A percentile compares a stretch with the other conserved stretches of the same genome.
Conservation (phyloP, 2,113 vertebrate genomes). For the Podarcis cretensis region DNA sequence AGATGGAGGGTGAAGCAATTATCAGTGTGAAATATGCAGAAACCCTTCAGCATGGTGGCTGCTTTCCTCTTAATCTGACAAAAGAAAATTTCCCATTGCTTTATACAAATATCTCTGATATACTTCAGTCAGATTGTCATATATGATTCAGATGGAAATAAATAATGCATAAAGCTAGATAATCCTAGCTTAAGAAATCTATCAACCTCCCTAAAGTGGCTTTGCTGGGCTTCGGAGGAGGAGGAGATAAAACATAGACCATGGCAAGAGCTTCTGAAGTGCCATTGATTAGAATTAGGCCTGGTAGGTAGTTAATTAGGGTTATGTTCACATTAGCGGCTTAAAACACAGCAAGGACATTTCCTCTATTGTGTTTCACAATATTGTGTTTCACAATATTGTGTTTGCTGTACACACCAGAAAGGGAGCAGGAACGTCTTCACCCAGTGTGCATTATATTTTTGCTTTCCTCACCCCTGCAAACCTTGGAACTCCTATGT, state of each 20-base stretch:
- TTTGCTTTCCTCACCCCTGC: too few relatives aligned
- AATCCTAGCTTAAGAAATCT: not conserved
- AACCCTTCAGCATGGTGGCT: not conserved
- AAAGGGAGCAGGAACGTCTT: too few relatives aligned
- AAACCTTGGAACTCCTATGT: too few relatives aligned
- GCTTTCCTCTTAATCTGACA: not conserved
- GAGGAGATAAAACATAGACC: not conserved
- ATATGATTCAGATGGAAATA: constrained; percentile 41
- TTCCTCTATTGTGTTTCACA: too few relatives aligned
- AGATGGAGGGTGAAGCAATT: not conserved
- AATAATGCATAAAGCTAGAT: constrained; percentile 42
- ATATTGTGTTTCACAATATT: too few relatives aligned
- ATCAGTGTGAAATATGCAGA: constrained; percentile 20
- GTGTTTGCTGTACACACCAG: too few relatives aligned
- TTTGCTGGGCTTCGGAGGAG: constrained; percentile 6
- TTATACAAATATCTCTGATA: constrained; percentile 24
- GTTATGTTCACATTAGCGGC: too few relatives aligned
- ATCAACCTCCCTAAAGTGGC: constrained; percentile 16
- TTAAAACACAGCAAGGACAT: too few relatives aligned
- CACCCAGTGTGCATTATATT: too few relatives aligned
- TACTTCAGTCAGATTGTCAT: constrained; percentile 13
- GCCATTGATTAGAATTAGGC: not conserved
- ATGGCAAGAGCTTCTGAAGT: not conserved
- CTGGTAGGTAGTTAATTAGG: too few relatives aligned
- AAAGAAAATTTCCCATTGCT: constrained; percentile 18